A percentile compares a stretch with the other conserved stretches of the same genome.
These are phyloP conservation scores for Calidris pygmaea DNA, from an alignment of 2,113 vertebrate species.

Conservation along the genomic window DNA sequence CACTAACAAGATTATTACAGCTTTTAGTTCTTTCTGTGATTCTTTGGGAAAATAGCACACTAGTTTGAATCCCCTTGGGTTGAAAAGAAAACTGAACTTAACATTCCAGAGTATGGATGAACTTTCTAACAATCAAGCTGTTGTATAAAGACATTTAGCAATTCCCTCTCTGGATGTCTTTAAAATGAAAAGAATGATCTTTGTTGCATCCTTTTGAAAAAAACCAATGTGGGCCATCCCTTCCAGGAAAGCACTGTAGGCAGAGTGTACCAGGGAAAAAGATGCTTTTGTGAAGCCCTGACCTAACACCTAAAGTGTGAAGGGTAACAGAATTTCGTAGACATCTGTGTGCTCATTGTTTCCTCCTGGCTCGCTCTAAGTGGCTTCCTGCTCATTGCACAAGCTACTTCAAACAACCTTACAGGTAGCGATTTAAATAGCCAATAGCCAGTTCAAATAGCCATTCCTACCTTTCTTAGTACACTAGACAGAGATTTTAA, in stretches of 20 bases:
- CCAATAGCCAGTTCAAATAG: not conserved
- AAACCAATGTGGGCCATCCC: not conserved
- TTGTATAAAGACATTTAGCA: not conserved
- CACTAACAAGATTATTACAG: not conserved
- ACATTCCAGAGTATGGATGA: not conserved
- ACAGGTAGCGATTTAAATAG: not conserved
- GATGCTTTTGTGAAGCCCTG: not conserved
- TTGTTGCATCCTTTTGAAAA: not conserved
- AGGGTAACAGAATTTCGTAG: fast-evolving
- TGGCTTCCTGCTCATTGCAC: not conserved
- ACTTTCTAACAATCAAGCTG: not conserved
- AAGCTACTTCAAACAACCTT: not conserved
- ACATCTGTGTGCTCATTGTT: not conserved
- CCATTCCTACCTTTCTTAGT: not conserved
- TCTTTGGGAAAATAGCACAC: not conserved
- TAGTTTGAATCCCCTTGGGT: not conserved
- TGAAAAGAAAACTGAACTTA: not conserved
- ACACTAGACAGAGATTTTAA: not conserved
- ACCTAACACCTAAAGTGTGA: not conserved
- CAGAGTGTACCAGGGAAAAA: not conserved
- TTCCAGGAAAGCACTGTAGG: not conserved
- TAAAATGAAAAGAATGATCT: not conserved
- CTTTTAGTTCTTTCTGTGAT: not conserved
- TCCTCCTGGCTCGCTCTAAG: not conserved
- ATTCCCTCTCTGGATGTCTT: not conserved